Conservation (phyloP, 2,797 vertebrate genomes). For the Tenualosa ilisha region DNA sequence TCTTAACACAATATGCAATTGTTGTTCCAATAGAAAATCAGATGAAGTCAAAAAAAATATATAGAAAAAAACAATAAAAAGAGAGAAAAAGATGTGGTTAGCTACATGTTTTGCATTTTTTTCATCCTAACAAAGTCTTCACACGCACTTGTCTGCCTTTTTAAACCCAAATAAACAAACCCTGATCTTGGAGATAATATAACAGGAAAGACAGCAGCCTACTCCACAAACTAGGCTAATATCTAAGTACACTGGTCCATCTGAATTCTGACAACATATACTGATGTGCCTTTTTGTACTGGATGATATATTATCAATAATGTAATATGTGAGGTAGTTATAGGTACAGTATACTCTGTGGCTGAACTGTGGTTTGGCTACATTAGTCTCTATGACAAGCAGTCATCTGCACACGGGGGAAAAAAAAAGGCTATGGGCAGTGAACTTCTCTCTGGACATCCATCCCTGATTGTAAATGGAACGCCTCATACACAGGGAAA, state of each 20-base stretch:
- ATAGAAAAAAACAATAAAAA: conserved; percentile 36
- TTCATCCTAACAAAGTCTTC: conserved; percentile 32
- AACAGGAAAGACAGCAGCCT: not conserved
- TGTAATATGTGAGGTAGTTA: not conserved
- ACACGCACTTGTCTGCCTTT: not conserved
- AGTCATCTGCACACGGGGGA: not conserved
- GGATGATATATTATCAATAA: not conserved
- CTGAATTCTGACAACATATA: not conserved
- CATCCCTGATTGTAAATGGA: conserved; percentile 40
- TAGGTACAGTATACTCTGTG: not conserved
- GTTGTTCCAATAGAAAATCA: not conserved
- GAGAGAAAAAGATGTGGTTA: conserved; percentile 51
- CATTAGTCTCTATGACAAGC: not conserved
- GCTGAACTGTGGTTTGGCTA: not conserved
- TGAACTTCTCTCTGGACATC: not conserved
- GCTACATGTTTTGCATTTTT: conserved; percentile 42
- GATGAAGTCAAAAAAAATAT: conserved; percentile 35
- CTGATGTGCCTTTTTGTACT: not conserved
- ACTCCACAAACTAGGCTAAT: not conserved
- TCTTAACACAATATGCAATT: conserved; percentile 4
- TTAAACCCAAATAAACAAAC: not conserved
- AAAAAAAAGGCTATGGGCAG: not conserved
- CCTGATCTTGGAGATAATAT: not conserved
- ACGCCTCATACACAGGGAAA: conserved; percentile 18
- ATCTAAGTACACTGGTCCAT: not conserved